phyloP scores from a whole-genome alignment of 2,113 vertebrate species.

The Calidris pygmaea region DNA sequence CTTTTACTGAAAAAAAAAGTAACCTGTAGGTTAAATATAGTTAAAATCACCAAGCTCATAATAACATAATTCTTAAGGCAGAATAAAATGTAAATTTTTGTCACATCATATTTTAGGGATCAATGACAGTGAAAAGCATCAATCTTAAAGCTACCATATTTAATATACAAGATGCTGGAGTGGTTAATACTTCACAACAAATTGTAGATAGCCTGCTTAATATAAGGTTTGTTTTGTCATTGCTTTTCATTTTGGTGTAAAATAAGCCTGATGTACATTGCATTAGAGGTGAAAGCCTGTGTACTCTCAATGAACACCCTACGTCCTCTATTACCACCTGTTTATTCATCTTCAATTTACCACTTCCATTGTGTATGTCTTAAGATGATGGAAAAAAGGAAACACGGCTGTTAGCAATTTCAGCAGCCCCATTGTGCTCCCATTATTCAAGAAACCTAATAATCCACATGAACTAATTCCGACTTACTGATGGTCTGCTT shows the following conservation, averaged over 20 bases:
- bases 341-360: conserved; percentile 52
- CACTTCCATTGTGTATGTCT: conserved; percentile 49
- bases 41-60: neutral
- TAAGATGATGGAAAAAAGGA: conserved; percentile 54
- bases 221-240: conserved; percentile 8
- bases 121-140: neutral
- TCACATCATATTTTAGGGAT: neutral
- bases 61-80: neutral
- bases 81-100: neutral
- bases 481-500: conserved; percentile 72
- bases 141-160: neutral
- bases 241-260: conserved; percentile 3
- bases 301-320: neutral
- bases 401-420: conserved; percentile 57
- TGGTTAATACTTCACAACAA: neutral
- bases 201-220: neutral
- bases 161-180: neutral
- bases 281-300: neutral
- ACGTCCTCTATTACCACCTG: conserved; percentile 11
- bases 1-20: neutral
- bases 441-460: conserved; percentile 75
- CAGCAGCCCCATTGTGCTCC: conserved; percentile 43
- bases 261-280: neutral
- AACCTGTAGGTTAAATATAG: neutral
- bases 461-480: conserved; percentile 72